phyloP scores from a whole-genome alignment of 1,140 invertebrate genomes.

The Venturia canescens region DNA sequence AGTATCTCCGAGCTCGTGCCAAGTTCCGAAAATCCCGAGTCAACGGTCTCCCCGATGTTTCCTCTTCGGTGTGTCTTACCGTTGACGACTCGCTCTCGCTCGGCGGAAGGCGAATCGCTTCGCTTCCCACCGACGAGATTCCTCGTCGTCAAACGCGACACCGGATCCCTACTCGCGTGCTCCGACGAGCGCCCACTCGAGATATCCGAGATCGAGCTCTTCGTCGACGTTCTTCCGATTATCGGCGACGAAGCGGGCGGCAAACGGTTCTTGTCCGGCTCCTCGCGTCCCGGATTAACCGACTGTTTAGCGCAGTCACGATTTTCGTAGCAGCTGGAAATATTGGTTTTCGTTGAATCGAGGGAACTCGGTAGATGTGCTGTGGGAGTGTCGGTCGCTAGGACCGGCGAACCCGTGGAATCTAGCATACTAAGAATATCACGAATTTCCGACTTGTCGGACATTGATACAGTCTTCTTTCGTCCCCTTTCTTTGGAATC shows the following conservation, averaged over 20 bases:
- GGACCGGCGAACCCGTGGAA: slow-evolving; percentile 62
- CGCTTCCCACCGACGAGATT: background rate
- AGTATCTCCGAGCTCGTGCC: slow-evolving; percentile 64
- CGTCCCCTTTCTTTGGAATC: slow-evolving; percentile 51
- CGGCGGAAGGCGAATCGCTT: background rate
- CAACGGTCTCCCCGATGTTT: background rate
- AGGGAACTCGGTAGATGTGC: slow-evolving; percentile 58
- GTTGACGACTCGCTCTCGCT: background rate
- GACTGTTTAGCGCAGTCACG: slow-evolving; percentile 5
- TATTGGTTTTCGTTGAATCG: slow-evolving; percentile 59
- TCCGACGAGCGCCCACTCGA: background rate
- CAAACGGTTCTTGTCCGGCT: background rate
- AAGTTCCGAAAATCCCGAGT: slow-evolving; percentile 9
- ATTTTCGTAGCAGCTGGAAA: slow-evolving; percentile 45
- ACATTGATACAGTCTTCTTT: slow-evolving; percentile 46
- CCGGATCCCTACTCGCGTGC: background rate
- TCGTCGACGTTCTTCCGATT: background rate
- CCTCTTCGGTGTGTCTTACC: slow-evolving; percentile 8
- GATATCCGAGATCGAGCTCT: slow-evolving; percentile 9
- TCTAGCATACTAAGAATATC: slow-evolving; percentile 72
- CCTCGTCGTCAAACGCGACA: background rate
- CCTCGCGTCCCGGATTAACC: background rate
- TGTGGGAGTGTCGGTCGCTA: slow-evolving; percentile 62
- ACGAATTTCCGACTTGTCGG: slow-evolving; percentile 38
- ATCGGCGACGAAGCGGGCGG: background rate